Evolutionary conservation across 2,113 vertebrate genomes (phyloP).

Genomic region (Cyanoderma ruficeps): DNA sequence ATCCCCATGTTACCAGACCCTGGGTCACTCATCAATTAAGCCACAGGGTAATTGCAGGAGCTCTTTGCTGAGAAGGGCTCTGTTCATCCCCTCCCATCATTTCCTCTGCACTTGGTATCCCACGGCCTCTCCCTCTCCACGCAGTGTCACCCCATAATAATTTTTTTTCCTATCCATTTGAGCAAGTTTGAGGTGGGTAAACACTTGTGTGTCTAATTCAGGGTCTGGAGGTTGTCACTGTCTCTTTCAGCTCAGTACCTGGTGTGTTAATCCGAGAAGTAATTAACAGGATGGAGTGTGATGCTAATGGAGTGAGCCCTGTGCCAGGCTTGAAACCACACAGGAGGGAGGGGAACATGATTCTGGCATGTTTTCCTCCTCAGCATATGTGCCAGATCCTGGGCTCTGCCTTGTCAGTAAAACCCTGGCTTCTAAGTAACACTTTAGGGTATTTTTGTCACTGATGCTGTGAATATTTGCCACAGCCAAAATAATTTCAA

Average conservation of each 20-base stretch:
- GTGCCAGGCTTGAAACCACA: not conserved
- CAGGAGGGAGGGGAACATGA: not conserved
- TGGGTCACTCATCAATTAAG: not conserved
- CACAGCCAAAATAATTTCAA: not conserved
- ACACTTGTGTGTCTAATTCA: not conserved
- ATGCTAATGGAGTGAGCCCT: not conserved
- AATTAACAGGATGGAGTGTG: not conserved
- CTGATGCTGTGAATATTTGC: not conserved
- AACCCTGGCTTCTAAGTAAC: not conserved
- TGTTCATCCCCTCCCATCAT: not conserved
- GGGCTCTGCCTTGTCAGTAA: not conserved
- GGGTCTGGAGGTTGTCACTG: not conserved
- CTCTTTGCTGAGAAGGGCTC: too few species aligned
- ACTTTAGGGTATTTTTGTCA: not conserved
- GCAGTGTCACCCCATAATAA: not conserved
- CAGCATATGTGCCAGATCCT: not conserved
- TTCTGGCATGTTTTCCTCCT: not conserved
- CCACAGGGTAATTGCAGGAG: too few species aligned
- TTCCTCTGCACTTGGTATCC: too few species aligned
- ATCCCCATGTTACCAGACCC: rapidly evolving
- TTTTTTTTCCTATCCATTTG: not conserved
- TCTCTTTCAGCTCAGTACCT: not conserved
- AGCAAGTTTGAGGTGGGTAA: not conserved
- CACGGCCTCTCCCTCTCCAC: not conserved
- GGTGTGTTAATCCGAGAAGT: not conserved